Evolutionary conservation across 1,140 invertebrate genomes (phyloP), one percentile per base, ranked within the genome.

Genomic region (Camponotus vicinus): DNA sequence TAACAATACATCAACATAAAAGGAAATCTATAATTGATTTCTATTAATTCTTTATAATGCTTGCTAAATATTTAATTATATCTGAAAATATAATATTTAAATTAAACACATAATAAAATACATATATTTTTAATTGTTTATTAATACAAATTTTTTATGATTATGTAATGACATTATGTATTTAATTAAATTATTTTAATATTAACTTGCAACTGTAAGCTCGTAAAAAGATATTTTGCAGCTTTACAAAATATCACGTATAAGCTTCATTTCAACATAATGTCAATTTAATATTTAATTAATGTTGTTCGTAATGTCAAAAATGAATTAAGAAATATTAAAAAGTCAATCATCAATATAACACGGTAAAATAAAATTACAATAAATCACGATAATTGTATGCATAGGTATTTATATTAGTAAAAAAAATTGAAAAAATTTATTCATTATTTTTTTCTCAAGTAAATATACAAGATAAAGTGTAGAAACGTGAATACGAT

Each of bases 401-500:
- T 21, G 21, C 3, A 61, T 27, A 27, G 59, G 11, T 27, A 61
- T 13, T 61, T 61, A 45, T 52, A 18, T 52, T 15, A 6, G 5
- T 1, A 52, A 57, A 18, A 27, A 59, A 76, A 61, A 18, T 61
- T 11, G 34, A 37, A 49, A 27, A 34, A 76, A 61, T 40, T 13
- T 13, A 5, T 64, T 32, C 2, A 64, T 7, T 64, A 32, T 61
- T 15, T 3, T 8, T 11, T 57, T 21, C 15, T 40, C 37, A 15
- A 70, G 18, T 21, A 32, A 80, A 69, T 69, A 55, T 15, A n/a
- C 21, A 69, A n/a, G 13, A 37, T 80, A 57, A 42, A 40, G 5
- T 70, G 21, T 52, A 52, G 37, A 34, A 61, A 52, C 11, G 32
- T 32, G 40, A 67, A 80, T 82, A 45, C 69, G 76, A 71, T 69